A percentile compares a stretch with the other conserved stretches of the same genome.
Conservation (phyloP, 2,113 vertebrate species). For the Sarotherodon lohbergeri region DNA sequence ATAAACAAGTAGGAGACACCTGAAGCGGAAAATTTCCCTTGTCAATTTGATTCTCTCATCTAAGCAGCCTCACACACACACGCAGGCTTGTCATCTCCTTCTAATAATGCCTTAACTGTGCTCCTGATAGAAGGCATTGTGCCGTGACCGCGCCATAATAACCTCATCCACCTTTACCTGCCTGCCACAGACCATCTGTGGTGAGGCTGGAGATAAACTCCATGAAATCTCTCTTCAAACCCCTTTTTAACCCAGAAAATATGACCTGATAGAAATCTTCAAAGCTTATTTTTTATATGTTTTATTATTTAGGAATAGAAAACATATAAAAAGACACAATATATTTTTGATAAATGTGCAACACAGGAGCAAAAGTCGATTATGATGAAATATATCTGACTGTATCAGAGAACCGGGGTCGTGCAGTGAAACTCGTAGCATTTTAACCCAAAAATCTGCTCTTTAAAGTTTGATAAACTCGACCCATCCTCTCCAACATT, state of each 20-base stretch:
- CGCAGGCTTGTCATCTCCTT: neutral
- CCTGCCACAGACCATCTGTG: neutral
- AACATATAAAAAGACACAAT: neutral
- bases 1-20: slow-evolving; percentile 17
- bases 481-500: neutral
- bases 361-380: neutral
- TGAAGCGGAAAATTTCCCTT: slow-evolving; percentile 16
- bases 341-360: neutral
- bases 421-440: neutral
- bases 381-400: neutral
- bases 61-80: neutral
- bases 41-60: slow-evolving; percentile 7
- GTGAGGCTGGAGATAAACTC: neutral
- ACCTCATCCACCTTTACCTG: slow-evolving; percentile 1
- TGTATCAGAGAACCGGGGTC: neutral
- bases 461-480: neutral
- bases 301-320: neutral
- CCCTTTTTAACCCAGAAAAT: neutral
- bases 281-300: neutral
- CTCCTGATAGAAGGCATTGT: neutral
- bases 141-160: slow-evolving; percentile 1
- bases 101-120: slow-evolving; percentile 1
- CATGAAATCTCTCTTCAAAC: neutral
- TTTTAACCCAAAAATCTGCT: neutral
- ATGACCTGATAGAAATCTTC: neutral